phyloP scores from a whole-genome alignment of 2,797 vertebrate genomes.

The Todus mexicanus region DNA sequence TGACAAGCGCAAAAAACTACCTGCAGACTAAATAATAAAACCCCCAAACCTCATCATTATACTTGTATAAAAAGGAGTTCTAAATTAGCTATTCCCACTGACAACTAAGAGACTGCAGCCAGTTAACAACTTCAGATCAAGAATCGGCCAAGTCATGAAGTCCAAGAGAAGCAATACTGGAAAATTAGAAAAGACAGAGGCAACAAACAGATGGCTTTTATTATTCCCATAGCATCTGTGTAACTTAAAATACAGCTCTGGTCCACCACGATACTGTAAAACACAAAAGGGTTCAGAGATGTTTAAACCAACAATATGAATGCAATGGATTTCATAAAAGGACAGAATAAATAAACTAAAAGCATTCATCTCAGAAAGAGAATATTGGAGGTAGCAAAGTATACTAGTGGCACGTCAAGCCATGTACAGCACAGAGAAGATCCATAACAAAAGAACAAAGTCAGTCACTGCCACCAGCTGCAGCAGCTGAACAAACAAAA shows the following conservation, averaged over 20 bases:
- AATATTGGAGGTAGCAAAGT: not conserved
- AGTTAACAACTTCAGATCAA: not conserved
- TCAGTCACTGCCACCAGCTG: not conserved
- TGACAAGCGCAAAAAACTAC: not conserved
- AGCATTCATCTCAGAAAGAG: not conserved
- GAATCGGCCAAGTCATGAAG: not conserved
- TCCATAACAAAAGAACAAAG: not conserved
- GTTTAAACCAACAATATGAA: not conserved
- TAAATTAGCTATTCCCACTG: not conserved
- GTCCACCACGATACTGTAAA: not conserved
- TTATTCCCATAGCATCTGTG: not conserved
- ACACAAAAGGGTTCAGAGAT: not conserved
- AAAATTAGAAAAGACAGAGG: not conserved
- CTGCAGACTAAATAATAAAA: not conserved
- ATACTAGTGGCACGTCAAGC: not conserved
- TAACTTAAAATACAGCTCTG: not conserved
- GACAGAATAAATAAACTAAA: not conserved
- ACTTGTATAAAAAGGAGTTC: not conserved
- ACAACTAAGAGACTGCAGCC: not conserved
- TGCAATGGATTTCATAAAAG: not conserved
- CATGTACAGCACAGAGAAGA: rapidly evolving
- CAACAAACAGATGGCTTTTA: not conserved
- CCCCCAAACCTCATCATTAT: not conserved
- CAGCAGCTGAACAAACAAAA: not conserved
- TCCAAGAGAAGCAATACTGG: not conserved